Percentiles rank a stretch among this genome's conserved stretches.
phyloP scores from a whole-genome alignment of 2,797 vertebrate species.

The Pitangus sulphuratus region DNA sequence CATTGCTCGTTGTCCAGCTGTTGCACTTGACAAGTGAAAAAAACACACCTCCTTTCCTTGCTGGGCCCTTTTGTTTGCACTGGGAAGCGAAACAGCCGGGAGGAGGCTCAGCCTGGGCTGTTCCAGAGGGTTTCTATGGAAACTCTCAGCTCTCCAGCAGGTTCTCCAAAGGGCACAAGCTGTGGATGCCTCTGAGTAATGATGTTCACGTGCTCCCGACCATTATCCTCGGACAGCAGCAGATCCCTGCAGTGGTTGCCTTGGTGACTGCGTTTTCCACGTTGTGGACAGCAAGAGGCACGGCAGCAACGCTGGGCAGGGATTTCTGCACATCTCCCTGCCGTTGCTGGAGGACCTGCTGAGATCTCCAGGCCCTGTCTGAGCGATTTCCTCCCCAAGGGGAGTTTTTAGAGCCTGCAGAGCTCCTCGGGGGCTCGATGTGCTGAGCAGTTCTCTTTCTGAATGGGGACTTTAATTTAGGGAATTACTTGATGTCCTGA shows the following conservation, averaged over 20 bases:
- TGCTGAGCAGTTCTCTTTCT: not conserved
- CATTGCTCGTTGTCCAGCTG: not conserved
- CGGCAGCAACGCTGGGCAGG: not conserved
- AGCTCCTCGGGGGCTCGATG: too few species aligned
- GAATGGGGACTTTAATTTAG: not conserved
- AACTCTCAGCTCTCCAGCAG: constrained; percentile 2
- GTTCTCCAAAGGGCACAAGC: constrained; percentile 4
- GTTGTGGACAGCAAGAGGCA: not conserved
- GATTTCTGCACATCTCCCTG: not conserved
- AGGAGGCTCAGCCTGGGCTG: not conserved
- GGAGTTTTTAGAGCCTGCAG: not conserved
- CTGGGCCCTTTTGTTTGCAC: not conserved
- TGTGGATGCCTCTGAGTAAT: not conserved
- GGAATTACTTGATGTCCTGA: not conserved
- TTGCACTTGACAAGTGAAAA: not conserved
- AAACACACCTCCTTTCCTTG: fast-evolving
- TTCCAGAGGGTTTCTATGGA: constrained; percentile 29
- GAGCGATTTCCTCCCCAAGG: not conserved
- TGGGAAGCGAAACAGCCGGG: not conserved
- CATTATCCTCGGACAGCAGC: not conserved
- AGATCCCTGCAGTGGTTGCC: not conserved
- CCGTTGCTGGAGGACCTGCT: not conserved
- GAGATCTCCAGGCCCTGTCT: too few species aligned
- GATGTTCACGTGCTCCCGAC: not conserved
- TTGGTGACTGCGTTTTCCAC: not conserved